Conservation (phyloP, 2,113 vertebrate species). For the Heloderma charlesbogerti region DNA sequence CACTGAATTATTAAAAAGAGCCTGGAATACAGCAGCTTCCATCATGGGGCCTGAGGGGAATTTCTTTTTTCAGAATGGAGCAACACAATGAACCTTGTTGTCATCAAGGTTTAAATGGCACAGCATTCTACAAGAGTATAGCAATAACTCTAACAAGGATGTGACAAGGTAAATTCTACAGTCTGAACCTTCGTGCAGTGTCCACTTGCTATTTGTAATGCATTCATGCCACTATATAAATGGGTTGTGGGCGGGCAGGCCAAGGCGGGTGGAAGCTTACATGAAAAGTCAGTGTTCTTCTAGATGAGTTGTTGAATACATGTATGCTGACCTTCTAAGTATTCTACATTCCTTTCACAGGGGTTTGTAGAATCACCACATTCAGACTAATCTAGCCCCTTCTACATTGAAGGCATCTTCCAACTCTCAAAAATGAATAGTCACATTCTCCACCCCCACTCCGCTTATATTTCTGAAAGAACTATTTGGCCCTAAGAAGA, state of each 20-base stretch:
- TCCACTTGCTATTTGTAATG: neutral
- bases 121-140: neutral
- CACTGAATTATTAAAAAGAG: constrained; percentile 69
- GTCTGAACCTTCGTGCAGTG: neutral
- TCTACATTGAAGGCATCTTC: neutral
- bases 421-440: neutral
- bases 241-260: no score
- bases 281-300: neutral
- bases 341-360: neutral
- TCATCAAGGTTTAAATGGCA: neutral
- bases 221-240: neutral
- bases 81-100: constrained; percentile 29
- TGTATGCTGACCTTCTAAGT: neutral
- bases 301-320: neutral
- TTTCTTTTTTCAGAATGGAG: constrained; percentile 33
- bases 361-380: neutral
- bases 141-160: neutral
- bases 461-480: neutral
- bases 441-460: neutral
- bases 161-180: neutral
- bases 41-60: constrained; percentile 12
- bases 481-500: neutral
- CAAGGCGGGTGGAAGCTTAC: no score
- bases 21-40: constrained; percentile 58
- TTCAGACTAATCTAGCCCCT: neutral